Conservation (phyloP, 2,888 invertebrate genomes). For the Polymixis lichenea region DNA sequence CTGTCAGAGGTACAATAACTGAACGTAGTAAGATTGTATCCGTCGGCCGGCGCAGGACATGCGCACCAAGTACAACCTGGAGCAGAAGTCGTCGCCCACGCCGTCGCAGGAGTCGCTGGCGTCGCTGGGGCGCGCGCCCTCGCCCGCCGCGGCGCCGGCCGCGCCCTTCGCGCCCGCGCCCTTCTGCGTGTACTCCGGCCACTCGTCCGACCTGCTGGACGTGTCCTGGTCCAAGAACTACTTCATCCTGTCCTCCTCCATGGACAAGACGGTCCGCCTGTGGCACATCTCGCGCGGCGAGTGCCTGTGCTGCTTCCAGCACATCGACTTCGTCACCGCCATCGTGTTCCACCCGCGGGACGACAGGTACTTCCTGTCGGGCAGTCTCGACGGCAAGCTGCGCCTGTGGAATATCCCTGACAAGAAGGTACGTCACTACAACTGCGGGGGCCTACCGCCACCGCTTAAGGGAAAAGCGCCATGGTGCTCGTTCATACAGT, state of each 20-base stretch:
- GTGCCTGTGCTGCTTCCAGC: slow-evolving; percentile 99
- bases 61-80: slow-evolving; percentile 98
- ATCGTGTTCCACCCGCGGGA: slow-evolving; percentile 99
- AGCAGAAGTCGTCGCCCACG: slow-evolving; percentile 96
- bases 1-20: neutral
- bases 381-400: slow-evolving; percentile 99
- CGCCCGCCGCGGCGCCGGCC: slow-evolving; percentile 83
- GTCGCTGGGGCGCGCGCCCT: slow-evolving; percentile 89
- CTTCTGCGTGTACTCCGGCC: slow-evolving; percentile 98
- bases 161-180: slow-evolving; percentile 96
- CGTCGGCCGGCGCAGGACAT: slow-evolving; percentile 92
- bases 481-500: too few relatives aligned
- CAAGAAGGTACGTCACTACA: slow-evolving; percentile 90
- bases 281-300: slow-evolving; percentile 99
- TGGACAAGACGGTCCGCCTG: slow-evolving; percentile 98
- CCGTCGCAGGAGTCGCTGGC: slow-evolving; percentile 98
- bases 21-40: too few relatives aligned
- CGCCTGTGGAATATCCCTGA: slow-evolving; percentile 99
- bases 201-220: slow-evolving; percentile 98
- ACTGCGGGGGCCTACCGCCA: too few relatives aligned
- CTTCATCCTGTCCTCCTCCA: slow-evolving; percentile 98
- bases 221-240: slow-evolving; percentile 99
- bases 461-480: neutral
- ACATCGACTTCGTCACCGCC: slow-evolving; percentile 99
- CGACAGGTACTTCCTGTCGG: slow-evolving; percentile 98